Percentiles rank a stretch among this genome's conserved stretches.
Evolutionary conservation across 2,797 vertebrate species (phyloP).

Genomic region (Catamblyrhynchus diadema): DNA sequence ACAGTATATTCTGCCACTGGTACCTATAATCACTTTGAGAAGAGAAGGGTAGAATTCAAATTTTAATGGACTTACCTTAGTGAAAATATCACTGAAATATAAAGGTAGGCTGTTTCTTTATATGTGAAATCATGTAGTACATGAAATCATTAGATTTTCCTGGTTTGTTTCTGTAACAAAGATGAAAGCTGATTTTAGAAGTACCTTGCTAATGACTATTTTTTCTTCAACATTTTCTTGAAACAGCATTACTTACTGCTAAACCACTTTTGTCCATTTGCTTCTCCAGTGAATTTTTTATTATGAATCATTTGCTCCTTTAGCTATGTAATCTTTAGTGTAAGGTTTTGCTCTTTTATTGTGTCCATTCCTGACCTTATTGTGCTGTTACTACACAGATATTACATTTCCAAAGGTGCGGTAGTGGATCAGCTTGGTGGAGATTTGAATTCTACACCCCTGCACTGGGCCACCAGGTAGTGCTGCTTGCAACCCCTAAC

Average conservation of each 20-base stretch:
- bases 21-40: neutral
- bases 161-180: neutral
- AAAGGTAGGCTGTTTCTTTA: neutral
- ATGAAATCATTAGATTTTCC: neutral
- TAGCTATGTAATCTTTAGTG: neutral
- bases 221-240: neutral
- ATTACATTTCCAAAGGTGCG: slow-evolving; percentile 93
- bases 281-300: neutral
- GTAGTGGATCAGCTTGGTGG: slow-evolving; percentile 93
- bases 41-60: neutral
- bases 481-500: neutral
- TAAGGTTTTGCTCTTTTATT: neutral
- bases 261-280: neutral
- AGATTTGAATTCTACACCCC: slow-evolving; percentile 95
- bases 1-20: neutral
- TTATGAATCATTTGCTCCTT: neutral
- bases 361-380: neutral
- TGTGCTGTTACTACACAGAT: slow-evolving; percentile 74
- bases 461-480: slow-evolving; percentile 97
- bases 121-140: neutral
- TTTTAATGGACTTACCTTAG: neutral
- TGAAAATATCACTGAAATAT: neutral
- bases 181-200: neutral
- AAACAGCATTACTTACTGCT: neutral
- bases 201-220: neutral